A percentile compares a stretch with the other conserved stretches of the same genome.
phyloP scores from a whole-genome alignment of 2,797 vertebrate genomes.

The Gymnodraco acuticeps region DNA sequence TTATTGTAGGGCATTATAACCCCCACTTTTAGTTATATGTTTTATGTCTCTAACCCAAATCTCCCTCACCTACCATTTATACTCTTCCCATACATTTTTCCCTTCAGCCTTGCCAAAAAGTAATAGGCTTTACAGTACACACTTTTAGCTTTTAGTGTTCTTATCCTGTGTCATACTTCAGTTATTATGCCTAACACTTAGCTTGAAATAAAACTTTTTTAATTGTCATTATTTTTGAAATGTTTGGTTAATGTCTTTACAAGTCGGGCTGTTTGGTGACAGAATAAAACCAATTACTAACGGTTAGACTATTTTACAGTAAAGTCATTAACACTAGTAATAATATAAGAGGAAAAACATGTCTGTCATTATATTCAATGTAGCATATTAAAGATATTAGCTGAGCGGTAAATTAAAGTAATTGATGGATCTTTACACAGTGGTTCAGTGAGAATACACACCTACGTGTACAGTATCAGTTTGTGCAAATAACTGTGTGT shows the following conservation, averaged over 20 bases:
- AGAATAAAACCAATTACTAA: background rate
- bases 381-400: background rate
- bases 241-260: background rate
- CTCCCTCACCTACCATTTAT: background rate
- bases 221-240: background rate
- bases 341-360: background rate
- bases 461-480: too few species aligned
- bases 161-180: background rate
- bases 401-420: background rate
- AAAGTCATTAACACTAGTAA: background rate
- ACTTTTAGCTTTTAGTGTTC: background rate
- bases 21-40: background rate
- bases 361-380: background rate
- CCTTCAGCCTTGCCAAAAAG: background rate
- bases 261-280: background rate
- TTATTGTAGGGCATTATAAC: too few species aligned
- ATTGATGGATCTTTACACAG: background rate
- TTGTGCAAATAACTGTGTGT: constrained; percentile 20
- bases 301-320: background rate
- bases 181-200: background rate
- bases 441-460: too few species aligned
- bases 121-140: background rate
- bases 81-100: background rate
- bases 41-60: background rate
- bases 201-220: background rate